Evolutionary conservation across 2,113 vertebrate species (phyloP).

Genomic region (Nyctibius bracteatus): DNA sequence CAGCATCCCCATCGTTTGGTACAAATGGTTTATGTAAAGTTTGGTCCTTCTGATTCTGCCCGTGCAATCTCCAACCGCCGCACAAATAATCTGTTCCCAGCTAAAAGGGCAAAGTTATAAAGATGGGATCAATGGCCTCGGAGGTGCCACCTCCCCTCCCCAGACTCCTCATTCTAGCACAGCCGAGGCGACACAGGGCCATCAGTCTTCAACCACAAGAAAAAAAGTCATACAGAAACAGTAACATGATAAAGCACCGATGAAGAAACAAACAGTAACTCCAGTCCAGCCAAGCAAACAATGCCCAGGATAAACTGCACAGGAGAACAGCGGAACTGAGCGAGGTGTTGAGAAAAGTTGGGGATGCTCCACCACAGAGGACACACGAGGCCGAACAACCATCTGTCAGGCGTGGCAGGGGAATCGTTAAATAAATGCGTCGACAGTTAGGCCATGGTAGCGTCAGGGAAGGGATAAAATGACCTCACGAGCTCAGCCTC

Average conservation of each 20-base stretch:
- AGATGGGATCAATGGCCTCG: conserved; percentile 76
- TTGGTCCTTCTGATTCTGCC: conserved; percentile 75
- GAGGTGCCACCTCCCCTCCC: conserved; percentile 44
- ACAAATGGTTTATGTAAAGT: conserved; percentile 86
- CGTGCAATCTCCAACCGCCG: conserved; percentile 32
- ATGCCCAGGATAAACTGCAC: conserved; percentile 11
- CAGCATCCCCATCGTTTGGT: conserved; percentile 70
- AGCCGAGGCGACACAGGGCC: neutral
- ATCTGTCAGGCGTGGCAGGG: neutral
- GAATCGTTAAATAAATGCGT: neutral
- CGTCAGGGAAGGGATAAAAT: neutral
- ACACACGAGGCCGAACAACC: neutral
- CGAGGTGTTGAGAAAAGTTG: conserved; percentile 22
- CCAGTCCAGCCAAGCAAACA: neutral
- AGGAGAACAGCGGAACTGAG: neutral
- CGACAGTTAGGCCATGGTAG: neutral
- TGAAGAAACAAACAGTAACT: conserved; percentile 52
- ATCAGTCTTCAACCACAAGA: conserved; percentile 21
- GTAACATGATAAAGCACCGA: conserved; percentile 38
- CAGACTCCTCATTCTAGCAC: conserved; percentile 30
- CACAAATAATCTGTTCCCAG: conserved; percentile 70
- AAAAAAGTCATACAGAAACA: neutral
- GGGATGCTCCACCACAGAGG: conserved; percentile 31
- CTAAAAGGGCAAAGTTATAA: conserved; percentile 81
- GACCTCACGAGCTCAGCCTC: neutral